These are phyloP conservation scores for Mola mola DNA, from an alignment of 2,113 vertebrate genomes.

Conservation along the genomic window DNA sequence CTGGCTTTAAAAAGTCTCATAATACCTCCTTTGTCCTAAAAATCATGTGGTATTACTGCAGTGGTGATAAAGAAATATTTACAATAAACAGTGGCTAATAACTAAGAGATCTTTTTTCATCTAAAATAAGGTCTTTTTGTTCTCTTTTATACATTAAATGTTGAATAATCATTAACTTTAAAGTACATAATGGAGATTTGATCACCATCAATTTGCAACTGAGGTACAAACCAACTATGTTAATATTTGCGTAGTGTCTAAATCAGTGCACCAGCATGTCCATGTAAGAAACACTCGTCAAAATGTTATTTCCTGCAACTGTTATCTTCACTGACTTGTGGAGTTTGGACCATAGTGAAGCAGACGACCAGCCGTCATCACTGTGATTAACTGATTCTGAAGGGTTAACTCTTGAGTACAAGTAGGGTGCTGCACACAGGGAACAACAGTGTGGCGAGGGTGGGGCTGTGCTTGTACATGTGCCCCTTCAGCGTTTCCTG, in stretches of 20 bases:
- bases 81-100: too few species aligned
- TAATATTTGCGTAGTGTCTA: too few species aligned
- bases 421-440: conserved; percentile 59
- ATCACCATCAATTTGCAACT: too few species aligned
- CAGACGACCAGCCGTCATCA: background rate
- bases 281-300: conserved; percentile 1
- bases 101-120: conserved; percentile 1
- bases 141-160: background rate
- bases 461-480: conserved; percentile 31
- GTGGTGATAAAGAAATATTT: background rate
- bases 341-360: background rate
- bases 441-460: conserved; percentile 46
- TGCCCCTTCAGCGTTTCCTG: conserved; percentile 86
- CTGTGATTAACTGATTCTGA: background rate
- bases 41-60: conserved; percentile 6
- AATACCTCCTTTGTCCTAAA: conserved; percentile 39
- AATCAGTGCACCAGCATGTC: background rate
- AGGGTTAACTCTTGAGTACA: conserved; percentile 40
- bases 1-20: conserved; percentile 26
- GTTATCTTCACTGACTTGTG: conserved; percentile 5
- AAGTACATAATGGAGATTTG: too few species aligned
- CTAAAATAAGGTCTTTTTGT: background rate
- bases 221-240: too few species aligned
- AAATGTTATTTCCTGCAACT: conserved; percentile 7
- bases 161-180: too few species aligned